Base-by-base conservation (phyloP, 2,113 vertebrate species). In the Phrynocephalus versicolor region DNA sequence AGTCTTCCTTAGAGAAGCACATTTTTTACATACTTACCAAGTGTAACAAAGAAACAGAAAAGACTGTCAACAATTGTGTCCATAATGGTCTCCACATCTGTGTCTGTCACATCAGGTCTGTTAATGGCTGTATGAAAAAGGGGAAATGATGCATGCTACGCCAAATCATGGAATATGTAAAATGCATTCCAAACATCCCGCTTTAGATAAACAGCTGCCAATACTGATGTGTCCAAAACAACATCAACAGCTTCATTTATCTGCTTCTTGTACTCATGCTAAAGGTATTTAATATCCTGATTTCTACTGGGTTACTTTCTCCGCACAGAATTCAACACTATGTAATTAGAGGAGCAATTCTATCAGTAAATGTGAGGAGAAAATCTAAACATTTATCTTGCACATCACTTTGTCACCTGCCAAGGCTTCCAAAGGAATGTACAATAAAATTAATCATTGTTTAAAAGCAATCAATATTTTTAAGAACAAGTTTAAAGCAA, bases 41-140 rank as follows among this genome's bases (percentile, higher is more conserved):
- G 95, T 74, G 99, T 99, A 93, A 99, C 99, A 93, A 99, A 99
- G 95, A 99, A 99, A 90, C 99, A 99, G 96, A 99, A 99, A 75
- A 99, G 98, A 84, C 98, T 98, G 93, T 99, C 99, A 91, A 99
- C 99, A 88, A 99, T 97, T 71, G 98, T 98, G 95, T 99, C 98
- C 98, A 99, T 99, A 93, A 99, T 97, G 70, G 96, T 96, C 92
- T 99, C 99, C 98, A 99, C 98, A 92, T 99, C 98, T 1, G 98
- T 99, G 95, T 99, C 99, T 86, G 97, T 97, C 92, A 99, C 97
- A 94, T 99, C 98, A 85, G 98, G 96, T 93, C 97, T 96, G 93
- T 99, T 99, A 92, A 99, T 98, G 88, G 98, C 99, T 97, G 85
- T 88, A 95, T 51, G 5, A 85, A 73, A 85, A n/a, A 81, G 19